A percentile compares a stretch with the other conserved stretches of the same genome.
Evolutionary conservation across 2,888 invertebrate genomes (phyloP).

Genomic region (Drosophila koepferae): DNA sequence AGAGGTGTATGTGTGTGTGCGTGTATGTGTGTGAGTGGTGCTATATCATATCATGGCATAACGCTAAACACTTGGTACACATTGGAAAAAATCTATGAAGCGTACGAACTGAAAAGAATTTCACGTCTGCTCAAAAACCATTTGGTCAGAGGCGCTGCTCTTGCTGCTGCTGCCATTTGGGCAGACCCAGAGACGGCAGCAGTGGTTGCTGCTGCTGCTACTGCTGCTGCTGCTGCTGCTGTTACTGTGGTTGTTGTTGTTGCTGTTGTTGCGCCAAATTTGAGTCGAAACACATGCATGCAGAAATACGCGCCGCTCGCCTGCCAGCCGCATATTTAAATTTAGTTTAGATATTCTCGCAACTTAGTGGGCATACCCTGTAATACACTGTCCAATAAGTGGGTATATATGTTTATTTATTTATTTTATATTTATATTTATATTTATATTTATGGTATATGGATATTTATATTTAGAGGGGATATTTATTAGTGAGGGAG

Average conservation of each 20-base stretch:
- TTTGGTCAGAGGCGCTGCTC: slow-evolving; percentile 39
- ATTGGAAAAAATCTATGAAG: slow-evolving; percentile 35
- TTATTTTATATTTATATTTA: background rate
- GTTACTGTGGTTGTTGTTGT: slow-evolving; percentile 23
- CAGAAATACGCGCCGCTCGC: slow-evolving; percentile 43
- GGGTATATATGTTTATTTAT: background rate
- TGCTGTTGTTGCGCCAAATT: slow-evolving; percentile 61
- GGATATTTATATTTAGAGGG: background rate
- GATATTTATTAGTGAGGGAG: too few species aligned
- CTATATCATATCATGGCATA: slow-evolving; percentile 40
- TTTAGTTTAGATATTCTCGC: slow-evolving; percentile 51
- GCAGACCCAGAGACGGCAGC: slow-evolving; percentile 31
- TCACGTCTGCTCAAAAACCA: slow-evolving; percentile 40
- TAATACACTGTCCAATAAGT: background rate
- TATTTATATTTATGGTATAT: background rate
- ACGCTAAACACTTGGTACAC: slow-evolving; percentile 30
- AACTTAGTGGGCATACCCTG: slow-evolving; percentile 20
- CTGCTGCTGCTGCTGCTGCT: slow-evolving; percentile 4
- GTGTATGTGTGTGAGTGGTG: background rate
- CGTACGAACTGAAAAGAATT: slow-evolving; percentile 37
- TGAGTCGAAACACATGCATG: slow-evolving; percentile 59
- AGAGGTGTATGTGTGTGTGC: background rate
- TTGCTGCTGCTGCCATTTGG: slow-evolving; percentile 20
- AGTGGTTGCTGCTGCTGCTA: slow-evolving; percentile 11
- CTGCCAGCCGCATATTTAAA: slow-evolving; percentile 47